Evolutionary conservation across 64 coral and sea anemone species (phyloP), one percentile per base, ranked within the genome.

Genomic region (Actinia equina): DNA sequence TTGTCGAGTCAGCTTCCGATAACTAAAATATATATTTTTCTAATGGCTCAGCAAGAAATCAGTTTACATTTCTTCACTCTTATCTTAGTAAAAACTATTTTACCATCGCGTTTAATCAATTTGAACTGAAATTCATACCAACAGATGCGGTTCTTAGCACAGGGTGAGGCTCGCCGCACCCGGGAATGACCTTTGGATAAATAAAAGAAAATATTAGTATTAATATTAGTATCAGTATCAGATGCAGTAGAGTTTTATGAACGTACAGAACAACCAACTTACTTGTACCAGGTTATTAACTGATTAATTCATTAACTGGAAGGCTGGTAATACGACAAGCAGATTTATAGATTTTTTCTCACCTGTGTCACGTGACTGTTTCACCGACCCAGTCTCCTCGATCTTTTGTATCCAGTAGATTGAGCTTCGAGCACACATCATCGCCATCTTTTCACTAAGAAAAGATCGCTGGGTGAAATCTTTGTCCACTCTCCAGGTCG

Each of bases 351-450:
- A 74, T 15, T 30, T 74, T 74, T 41, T 30, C 26, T 74, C 25
- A 74, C 69, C 69, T 27, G 69, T 74, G 26, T 74, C 69, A 74
- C 65, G 65, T 71, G 65, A 71, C 65, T 71, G 65, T 71, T n/a
- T 71, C 65, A 8, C 52, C 6, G 65, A 71, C 65, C 23, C 65
- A 71, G 65, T 71, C 65, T 71, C 65, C 20, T 74, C 25, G 2
- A 74, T 41, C 25, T 41, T 74, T 74, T 74, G 69, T 74, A 74
- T 11, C 69, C 69, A 74, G 69, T 74, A 74, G 69, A 74, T 74
- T 74, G 69, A 74, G 13, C 69, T 74, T 74, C 69, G n/a, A 14
- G 69, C 69, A 41, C 69, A 74, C 69, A 74, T 74, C 2, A 74
- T 12, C 69, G 69, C 69, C 26, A 74, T 74, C 41, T 74, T 26